phyloP scores from a whole-genome alignment of 2,113 vertebrate species.

The Sciurus niger region DNA sequence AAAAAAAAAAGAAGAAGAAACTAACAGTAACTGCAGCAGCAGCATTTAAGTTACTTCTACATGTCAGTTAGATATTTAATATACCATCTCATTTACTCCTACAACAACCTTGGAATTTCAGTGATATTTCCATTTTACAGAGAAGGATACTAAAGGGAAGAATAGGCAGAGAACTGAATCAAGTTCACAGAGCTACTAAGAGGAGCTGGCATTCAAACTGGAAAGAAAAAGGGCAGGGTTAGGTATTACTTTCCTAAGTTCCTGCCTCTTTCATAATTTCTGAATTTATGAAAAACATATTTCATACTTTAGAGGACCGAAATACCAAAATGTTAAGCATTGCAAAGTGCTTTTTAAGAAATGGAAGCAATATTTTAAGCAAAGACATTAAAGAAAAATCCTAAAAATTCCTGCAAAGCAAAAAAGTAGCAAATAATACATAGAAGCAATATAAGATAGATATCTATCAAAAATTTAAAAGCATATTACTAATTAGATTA shows the following conservation, averaged over 20 bases:
- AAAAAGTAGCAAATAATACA: slow-evolving; percentile 21
- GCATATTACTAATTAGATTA: slow-evolving; percentile 50
- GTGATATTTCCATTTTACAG: slow-evolving; percentile 22
- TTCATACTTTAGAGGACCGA: slow-evolving; percentile 54
- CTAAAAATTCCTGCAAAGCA: not conserved
- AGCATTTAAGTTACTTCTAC: not conserved
- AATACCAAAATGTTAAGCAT: slow-evolving; percentile 46
- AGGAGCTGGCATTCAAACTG: not conserved
- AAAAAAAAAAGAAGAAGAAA: not conserved
- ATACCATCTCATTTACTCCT: not conserved
- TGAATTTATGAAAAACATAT: slow-evolving; percentile 33
- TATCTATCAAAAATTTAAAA: slow-evolving; percentile 52
- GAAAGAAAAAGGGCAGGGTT: not conserved
- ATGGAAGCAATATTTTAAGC: not conserved
- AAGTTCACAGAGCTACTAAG: not conserved
- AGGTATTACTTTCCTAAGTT: not conserved
- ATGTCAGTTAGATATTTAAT: not conserved
- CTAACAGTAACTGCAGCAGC: not conserved
- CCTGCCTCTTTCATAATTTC: slow-evolving; percentile 37
- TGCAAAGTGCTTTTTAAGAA: not conserved
- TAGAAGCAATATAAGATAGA: slow-evolving; percentile 51
- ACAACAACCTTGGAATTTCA: not conserved
- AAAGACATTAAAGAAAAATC: slow-evolving; percentile 24
- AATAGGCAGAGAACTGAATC: not conserved
- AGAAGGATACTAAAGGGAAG: not conserved